These are phyloP conservation scores for Tetragnatha versicolor DNA, from an alignment of 1,140 invertebrate genomes.

Conservation along the genomic window DNA sequence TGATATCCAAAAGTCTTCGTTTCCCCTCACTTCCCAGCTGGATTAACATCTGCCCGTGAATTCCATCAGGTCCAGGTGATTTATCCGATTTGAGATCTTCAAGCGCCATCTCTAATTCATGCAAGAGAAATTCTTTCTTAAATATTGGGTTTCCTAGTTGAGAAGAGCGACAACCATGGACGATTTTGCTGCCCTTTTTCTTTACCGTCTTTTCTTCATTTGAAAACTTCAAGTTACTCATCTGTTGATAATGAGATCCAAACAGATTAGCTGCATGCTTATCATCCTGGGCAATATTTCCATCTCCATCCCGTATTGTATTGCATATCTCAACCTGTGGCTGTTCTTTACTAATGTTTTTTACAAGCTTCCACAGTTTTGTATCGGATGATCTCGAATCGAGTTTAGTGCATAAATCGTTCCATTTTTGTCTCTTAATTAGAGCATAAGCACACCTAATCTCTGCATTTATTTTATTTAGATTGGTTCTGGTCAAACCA, in stretches of 20 bases:
- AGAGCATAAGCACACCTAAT: neutral
- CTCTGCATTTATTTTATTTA: neutral
- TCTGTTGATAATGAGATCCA: neutral
- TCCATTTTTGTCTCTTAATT: constrained; percentile 9
- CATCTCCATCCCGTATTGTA: neutral
- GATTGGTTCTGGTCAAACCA: neutral
- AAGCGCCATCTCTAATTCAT: neutral
- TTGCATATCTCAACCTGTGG: neutral
- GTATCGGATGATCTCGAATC: neutral
- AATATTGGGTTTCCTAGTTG: neutral
- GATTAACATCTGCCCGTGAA: neutral
- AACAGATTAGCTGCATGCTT: neutral
- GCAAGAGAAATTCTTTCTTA: neutral
- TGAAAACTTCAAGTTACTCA: neutral
- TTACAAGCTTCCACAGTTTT: constrained; percentile 3
- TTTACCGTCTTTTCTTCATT: neutral
- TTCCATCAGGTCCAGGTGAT: neutral
- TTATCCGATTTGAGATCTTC: neutral
- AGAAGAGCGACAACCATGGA: neutral
- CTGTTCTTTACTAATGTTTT: neutral
- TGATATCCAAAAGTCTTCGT: neutral
- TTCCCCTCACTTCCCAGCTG: too few species aligned
- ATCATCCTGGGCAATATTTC: neutral
- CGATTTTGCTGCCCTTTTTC: neutral
- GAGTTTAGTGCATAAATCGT: neutral